These are phyloP conservation scores for Penaeus vannamei DNA, from an alignment of 1,140 invertebrate species.

Conservation along the genomic window DNA sequence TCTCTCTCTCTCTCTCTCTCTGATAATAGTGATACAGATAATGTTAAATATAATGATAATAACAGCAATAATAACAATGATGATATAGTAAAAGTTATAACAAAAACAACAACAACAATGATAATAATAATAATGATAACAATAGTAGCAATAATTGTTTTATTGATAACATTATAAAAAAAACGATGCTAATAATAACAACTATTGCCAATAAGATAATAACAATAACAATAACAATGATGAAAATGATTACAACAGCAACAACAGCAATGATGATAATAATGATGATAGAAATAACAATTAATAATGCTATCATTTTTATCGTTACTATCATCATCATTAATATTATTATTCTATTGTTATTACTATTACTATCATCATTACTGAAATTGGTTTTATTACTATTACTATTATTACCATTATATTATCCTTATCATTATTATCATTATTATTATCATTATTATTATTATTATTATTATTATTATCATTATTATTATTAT, in stretches of 20 bases:
- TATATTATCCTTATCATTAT: constrained; percentile 17
- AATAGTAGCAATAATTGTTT: neutral
- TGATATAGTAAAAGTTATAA: no score
- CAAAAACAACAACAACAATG: no score
- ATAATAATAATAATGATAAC: neutral
- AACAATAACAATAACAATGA: constrained; percentile 12
- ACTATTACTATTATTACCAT: no score
- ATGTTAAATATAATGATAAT: no score
- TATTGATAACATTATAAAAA: constrained; percentile 9
- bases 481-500: neutral
- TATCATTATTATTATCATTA: constrained; percentile 21
- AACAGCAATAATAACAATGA: no score
- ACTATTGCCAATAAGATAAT: neutral
- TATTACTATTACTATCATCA: neutral
- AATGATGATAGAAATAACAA: constrained; percentile 17
- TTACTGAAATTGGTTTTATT: no score
- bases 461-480: neutral
- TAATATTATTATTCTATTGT: neutral
- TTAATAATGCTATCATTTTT: neutral
- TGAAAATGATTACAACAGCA: constrained; percentile 4
- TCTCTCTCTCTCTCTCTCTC: neutral
- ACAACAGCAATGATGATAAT: constrained; percentile 1
- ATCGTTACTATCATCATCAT: neutral
- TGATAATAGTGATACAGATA: no score
- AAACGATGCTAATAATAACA: no score